Evolutionary conservation across 2,888 invertebrate genomes (phyloP).

Genomic region (Germaria angustata): DNA sequence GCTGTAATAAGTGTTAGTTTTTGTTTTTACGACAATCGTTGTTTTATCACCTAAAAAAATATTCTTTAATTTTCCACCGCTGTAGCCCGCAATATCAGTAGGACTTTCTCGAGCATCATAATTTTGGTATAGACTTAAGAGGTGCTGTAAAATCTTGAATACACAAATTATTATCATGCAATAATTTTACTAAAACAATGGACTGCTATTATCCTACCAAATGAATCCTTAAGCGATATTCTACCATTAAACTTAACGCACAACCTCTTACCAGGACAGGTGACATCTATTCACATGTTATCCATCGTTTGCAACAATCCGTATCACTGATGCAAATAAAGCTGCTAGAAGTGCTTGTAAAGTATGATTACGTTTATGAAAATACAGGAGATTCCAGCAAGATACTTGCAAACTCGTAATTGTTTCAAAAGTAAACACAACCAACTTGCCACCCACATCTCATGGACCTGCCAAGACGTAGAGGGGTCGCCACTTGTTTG

Average conservation of each 20-base stretch:
- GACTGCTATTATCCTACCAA: too few species aligned
- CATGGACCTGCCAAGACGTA: not conserved
- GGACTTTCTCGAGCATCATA: too few species aligned
- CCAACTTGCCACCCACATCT: not conserved
- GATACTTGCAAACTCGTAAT: not conserved
- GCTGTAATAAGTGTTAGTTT: too few species aligned
- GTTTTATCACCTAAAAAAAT: too few species aligned
- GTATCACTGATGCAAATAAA: conserved; percentile 1
- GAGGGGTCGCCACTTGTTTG: conserved; percentile 11
- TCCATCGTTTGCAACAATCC: conserved; percentile 8
- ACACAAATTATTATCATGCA: too few species aligned
- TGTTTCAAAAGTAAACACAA: conserved; percentile 16
- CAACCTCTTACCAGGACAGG: not conserved
- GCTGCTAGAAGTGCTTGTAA: not conserved
- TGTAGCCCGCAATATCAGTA: too few species aligned
- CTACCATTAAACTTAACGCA: not conserved
- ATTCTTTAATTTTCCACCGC: too few species aligned
- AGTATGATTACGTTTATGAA: conserved; percentile 21
- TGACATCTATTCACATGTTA: conserved; percentile 1
- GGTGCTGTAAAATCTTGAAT: too few species aligned
- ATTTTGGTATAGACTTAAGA: too few species aligned
- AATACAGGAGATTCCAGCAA: not conserved
- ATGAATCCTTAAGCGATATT: too few species aligned
- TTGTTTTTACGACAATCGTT: too few species aligned
- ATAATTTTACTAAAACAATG: too few species aligned